Conservation (phyloP, 1,140 invertebrate species). For the Chironomus tepperi region DNA sequence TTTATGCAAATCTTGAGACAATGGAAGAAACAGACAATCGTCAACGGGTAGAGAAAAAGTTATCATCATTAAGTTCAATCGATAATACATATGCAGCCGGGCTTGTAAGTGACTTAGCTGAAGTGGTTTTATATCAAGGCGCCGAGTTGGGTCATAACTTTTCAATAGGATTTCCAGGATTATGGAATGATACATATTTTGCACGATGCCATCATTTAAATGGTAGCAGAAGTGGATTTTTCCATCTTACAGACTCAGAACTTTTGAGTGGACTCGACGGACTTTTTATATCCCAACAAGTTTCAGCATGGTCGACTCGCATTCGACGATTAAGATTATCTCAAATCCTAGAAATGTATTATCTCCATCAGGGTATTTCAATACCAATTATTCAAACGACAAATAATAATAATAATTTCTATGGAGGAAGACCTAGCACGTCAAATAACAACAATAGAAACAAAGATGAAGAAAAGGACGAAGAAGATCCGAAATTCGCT, state of each 20-base stretch:
- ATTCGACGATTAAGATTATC: slow-evolving; percentile 47
- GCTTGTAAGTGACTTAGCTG: slow-evolving; percentile 48
- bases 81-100: slow-evolving; percentile 18
- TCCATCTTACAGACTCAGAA: slow-evolving; percentile 55
- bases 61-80: slow-evolving; percentile 23
- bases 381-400: slow-evolving; percentile 43
- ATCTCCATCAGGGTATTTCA: slow-evolving; percentile 46
- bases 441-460: slow-evolving; percentile 37
- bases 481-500: slow-evolving; percentile 39
- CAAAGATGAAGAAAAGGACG: slow-evolving; percentile 37
- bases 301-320: slow-evolving; percentile 44
- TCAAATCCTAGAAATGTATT: slow-evolving; percentile 60
- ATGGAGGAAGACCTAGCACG: slow-evolving; percentile 34
- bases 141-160: slow-evolving; percentile 37
- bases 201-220: slow-evolving; percentile 45
- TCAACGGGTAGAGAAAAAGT: slow-evolving; percentile 17
- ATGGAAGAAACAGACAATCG: background rate
- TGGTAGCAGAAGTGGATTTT: slow-evolving; percentile 40
- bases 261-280: slow-evolving; percentile 58
- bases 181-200: slow-evolving; percentile 54
- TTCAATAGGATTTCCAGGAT: slow-evolving; percentile 46
- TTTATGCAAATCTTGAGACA: slow-evolving; percentile 9
- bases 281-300: slow-evolving; percentile 48
- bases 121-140: slow-evolving; percentile 52
- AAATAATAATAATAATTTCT: slow-evolving; percentile 44